These are phyloP conservation scores for Apis laboriosa DNA, from an alignment of 1,140 invertebrate genomes.

Conservation along the genomic window DNA sequence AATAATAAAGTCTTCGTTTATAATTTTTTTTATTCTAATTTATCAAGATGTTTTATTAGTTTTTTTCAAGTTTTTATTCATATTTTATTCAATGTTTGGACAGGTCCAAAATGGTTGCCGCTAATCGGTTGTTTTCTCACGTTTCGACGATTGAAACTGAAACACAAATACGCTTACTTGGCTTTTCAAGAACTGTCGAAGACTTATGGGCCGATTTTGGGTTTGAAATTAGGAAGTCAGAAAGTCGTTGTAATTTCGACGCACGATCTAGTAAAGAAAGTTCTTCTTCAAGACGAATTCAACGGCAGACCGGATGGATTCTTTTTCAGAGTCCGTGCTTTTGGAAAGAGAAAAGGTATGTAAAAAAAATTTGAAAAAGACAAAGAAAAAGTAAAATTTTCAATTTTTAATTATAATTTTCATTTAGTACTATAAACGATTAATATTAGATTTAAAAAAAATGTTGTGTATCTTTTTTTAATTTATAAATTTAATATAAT, in stretches of 20 bases:
- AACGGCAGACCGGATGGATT: conserved; percentile 87
- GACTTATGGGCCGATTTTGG: conserved; percentile 78
- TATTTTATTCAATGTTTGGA: not conserved
- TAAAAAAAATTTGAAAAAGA: too few relatives aligned
- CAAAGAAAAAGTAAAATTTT: too few relatives aligned
- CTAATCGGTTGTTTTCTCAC: conserved; percentile 75
- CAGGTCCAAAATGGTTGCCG: conserved; percentile 80
- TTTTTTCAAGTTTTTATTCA: not conserved
- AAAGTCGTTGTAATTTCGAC: conserved; percentile 84
- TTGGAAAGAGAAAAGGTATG: conserved; percentile 85
- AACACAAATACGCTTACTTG: conserved; percentile 73
- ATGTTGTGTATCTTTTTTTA: too few relatives aligned
- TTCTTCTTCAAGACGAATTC: conserved; percentile 84
- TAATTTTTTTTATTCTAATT: not conserved
- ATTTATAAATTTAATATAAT: not conserved
- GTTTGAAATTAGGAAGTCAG: conserved; percentile 82
- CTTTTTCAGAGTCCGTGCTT: conserved; percentile 84
- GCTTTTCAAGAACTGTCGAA: conserved; percentile 71
- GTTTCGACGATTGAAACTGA: conserved; percentile 65
- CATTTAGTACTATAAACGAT: not conserved
- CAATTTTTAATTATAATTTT: too few relatives aligned
- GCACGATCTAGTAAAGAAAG: conserved; percentile 83
- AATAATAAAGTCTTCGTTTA: not conserved
- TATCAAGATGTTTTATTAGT: not conserved
- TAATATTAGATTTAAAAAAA: not conserved